phyloP scores from a whole-genome alignment of 2,888 invertebrate species.

The Horisme vitalbata region DNA sequence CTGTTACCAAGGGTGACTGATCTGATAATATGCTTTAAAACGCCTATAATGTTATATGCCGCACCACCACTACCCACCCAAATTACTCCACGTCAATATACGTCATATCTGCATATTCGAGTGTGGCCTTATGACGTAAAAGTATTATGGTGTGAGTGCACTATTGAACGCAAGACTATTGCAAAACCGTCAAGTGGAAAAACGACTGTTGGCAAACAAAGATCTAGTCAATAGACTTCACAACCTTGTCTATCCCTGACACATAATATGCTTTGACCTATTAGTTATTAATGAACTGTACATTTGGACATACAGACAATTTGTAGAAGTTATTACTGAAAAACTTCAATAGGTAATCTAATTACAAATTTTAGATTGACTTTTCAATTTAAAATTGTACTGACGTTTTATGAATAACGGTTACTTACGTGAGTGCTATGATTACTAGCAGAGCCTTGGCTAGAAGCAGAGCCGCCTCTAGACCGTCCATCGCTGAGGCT shows the following conservation, averaged over 20 bases:
- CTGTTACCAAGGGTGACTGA: slow-evolving; percentile 8
- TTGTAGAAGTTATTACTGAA: too few species aligned
- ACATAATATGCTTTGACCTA: too few species aligned
- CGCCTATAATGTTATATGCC: too few species aligned
- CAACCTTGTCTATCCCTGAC: too few species aligned
- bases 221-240: slow-evolving; percentile 1
- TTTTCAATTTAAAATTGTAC: not conserved
- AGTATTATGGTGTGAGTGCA: slow-evolving; percentile 7
- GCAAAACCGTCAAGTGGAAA: slow-evolving; percentile 11
- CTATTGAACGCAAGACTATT: slow-evolving; percentile 12
- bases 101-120: slow-evolving; percentile 4
- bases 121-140: slow-evolving; percentile 12
- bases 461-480: slow-evolving; percentile 85
- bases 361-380: too few species aligned
- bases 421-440: slow-evolving; percentile 90
- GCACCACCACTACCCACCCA: not conserved
- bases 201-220: slow-evolving; percentile 12
- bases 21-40: slow-evolving; percentile 8
- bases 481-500: slow-evolving; percentile 68
- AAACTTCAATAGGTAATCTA: too few species aligned
- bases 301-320: too few species aligned
- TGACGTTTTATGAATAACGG: not conserved
- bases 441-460: slow-evolving; percentile 84
- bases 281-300: too few species aligned
- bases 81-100: not conserved